These are phyloP conservation scores for Sylvicapra grimmia DNA, from an alignment of 2,113 vertebrate genomes.

Conservation along the genomic window DNA sequence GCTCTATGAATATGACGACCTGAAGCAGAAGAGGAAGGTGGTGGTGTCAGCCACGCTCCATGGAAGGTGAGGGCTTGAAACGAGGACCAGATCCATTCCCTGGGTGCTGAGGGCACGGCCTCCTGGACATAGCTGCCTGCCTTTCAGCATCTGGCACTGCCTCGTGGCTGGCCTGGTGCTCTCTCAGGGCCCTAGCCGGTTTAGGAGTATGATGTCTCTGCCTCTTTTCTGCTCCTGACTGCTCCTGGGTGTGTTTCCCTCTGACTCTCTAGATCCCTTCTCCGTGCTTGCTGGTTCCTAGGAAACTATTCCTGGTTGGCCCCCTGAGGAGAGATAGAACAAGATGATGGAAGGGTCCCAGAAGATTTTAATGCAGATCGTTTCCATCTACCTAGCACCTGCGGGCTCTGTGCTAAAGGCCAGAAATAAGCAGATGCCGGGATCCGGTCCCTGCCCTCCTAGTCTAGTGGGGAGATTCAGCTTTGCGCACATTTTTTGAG, in stretches of 20 bases:
- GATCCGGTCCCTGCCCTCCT: accelerated
- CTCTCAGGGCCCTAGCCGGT: accelerated
- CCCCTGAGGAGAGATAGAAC: not conserved
- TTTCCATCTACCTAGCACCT: not conserved
- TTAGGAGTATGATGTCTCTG: not conserved
- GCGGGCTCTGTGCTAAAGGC: not conserved
- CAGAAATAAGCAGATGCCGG: not conserved
- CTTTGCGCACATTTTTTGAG: not conserved
- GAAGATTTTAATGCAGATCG: not conserved
- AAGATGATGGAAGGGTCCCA: not conserved
- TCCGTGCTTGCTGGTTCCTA: not conserved
- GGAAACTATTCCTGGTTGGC: not conserved
- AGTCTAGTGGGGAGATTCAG: not conserved
- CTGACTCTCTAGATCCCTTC: not conserved
- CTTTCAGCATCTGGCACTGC: accelerated
- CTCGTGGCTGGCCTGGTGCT: accelerated
- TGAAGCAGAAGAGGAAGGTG: slow-evolving; percentile 93
- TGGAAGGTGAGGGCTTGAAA: slow-evolving; percentile 82
- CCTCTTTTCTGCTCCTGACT: not conserved
- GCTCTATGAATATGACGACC: slow-evolving; percentile 90
- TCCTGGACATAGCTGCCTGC: not conserved
- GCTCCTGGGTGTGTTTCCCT: not conserved
- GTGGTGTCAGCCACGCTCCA: slow-evolving; percentile 82
- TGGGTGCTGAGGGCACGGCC: not conserved
- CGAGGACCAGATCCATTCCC: not conserved